Evolutionary conservation across 2,888 invertebrate genomes (phyloP).

Genomic region (Nephrotoma guestfalica): DNA sequence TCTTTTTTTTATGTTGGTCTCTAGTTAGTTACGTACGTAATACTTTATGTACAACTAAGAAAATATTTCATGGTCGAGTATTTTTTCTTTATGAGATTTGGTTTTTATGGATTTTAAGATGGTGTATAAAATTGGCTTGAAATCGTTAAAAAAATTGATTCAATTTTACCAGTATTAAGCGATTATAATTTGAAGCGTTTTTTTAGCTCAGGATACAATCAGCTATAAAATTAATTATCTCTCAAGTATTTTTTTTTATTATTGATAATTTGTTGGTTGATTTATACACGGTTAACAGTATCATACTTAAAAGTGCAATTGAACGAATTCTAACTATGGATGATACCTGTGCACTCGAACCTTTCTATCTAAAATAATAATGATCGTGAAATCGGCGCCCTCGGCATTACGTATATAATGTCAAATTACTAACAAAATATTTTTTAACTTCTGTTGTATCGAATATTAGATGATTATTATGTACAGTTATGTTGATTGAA

Average conservation of each 20-base stretch:
- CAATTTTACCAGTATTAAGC: neutral
- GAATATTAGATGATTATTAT: neutral
- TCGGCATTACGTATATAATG: neutral
- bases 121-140: neutral
- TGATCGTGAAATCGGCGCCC: neutral
- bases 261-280: neutral
- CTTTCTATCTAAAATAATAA: neutral
- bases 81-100: neutral
- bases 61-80: neutral
- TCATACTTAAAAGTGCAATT: too few species aligned
- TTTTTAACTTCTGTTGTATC: neutral
- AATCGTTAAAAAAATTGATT: neutral
- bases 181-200: neutral
- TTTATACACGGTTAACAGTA: neutral
- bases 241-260: neutral
- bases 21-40: neutral
- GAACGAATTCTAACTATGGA: too few species aligned
- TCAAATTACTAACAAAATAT: neutral
- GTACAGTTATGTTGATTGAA: neutral
- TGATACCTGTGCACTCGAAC: too few species aligned
- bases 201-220: too few species aligned
- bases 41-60: neutral
- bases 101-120: neutral
- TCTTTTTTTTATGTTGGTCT: neutral
- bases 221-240: neutral